A percentile compares a stretch with the other conserved stretches of the same genome.
Evolutionary conservation across 1,140 invertebrate genomes (phyloP).

Genomic region (Parasteatoda tepidariorum): DNA sequence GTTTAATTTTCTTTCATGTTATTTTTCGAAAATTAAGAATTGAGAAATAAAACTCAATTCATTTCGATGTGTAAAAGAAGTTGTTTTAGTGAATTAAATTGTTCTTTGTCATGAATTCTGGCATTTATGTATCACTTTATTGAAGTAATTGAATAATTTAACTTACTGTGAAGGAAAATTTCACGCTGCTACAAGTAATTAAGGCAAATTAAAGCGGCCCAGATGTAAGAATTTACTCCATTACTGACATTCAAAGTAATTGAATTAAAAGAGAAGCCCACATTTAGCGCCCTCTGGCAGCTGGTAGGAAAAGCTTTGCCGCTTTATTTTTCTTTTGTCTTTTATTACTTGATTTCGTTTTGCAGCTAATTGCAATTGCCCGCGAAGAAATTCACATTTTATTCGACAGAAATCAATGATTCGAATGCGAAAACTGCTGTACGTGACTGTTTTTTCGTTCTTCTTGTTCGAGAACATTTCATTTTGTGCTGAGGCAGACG

Average conservation of each 20-base stretch:
- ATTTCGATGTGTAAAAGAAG: not conserved
- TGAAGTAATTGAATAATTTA: conserved; percentile 52
- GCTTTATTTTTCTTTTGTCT: conserved; percentile 9
- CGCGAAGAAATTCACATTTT: conserved; percentile 50
- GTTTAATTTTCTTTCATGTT: too few species aligned
- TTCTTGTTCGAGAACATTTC: conserved; percentile 19
- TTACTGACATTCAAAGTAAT: conserved; percentile 49
- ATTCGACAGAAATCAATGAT: conserved; percentile 51
- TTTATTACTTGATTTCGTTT: conserved; percentile 40
- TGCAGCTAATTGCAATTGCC: conserved; percentile 47
- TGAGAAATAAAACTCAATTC: too few species aligned
- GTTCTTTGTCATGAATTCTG: conserved; percentile 20
- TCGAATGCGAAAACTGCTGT: conserved; percentile 44
- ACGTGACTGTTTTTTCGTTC: not conserved
- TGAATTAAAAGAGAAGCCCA: conserved; percentile 34
- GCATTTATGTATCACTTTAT: conserved; percentile 50
- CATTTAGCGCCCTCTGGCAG: conserved; percentile 24
- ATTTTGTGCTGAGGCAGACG: conserved; percentile 38
- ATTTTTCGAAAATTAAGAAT: too few species aligned
- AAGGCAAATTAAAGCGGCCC: conserved; percentile 48
- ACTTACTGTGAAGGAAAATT: conserved; percentile 51
- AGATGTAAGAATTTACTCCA: conserved; percentile 42
- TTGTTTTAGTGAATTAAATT: not conserved
- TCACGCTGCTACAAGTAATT: conserved; percentile 48
- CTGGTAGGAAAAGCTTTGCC: not conserved